phyloP scores from a whole-genome alignment of 2,797 vertebrate genomes.

The Chelon auratus region DNA sequence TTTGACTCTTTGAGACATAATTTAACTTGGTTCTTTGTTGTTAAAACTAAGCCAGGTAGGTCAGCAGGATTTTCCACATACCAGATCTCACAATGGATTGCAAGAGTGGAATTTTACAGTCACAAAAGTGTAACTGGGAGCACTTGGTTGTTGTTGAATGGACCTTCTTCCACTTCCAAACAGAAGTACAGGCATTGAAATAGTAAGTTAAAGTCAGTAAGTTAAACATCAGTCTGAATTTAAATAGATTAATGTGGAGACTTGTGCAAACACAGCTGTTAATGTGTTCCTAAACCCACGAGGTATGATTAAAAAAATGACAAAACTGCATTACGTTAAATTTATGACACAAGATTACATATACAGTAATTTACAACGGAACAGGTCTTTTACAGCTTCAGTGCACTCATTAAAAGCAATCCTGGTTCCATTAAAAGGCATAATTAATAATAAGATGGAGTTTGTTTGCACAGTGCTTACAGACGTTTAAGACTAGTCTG shows the following conservation, averaged over 20 bases:
- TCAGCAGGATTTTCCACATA: not conserved
- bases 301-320: not conserved
- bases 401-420: not conserved
- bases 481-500: not conserved
- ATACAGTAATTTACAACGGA: not conserved
- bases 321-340: not conserved
- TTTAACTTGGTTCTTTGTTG: not conserved
- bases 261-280: not conserved
- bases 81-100: not conserved
- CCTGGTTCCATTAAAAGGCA: not conserved
- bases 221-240: not conserved
- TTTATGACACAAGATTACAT: slow-evolving; percentile 23
- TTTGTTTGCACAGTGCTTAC: slow-evolving; percentile 2
- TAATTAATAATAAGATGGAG: not conserved
- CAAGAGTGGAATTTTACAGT: not conserved
- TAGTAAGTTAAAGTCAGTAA: not conserved
- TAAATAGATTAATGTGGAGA: not conserved
- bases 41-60: not conserved
- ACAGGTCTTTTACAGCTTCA: not conserved
- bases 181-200: not conserved
- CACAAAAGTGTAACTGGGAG: not conserved
- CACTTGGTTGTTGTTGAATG: too few species aligned
- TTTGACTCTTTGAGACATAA: not conserved
- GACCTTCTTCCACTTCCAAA: not conserved
- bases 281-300: not conserved